phyloP scores from a whole-genome alignment of 1,140 invertebrate species.

The Melanaphis sacchari region DNA sequence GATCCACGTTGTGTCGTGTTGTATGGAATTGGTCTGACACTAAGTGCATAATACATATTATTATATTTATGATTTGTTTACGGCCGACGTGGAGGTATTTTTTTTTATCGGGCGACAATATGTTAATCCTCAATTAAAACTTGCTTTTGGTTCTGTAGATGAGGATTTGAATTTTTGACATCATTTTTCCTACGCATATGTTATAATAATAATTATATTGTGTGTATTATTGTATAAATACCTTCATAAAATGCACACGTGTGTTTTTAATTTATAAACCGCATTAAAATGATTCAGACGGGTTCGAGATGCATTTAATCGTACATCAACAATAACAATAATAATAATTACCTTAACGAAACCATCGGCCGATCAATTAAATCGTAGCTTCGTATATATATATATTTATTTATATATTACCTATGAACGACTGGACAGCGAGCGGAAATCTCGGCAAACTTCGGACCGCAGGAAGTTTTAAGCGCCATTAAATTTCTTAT shows the following conservation, averaged over 20 bases:
- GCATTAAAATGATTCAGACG: neutral
- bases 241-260: neutral
- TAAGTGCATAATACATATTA: neutral
- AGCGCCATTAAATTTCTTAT: slow-evolving; percentile 32
- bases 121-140: neutral
- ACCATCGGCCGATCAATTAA: neutral
- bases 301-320: slow-evolving; percentile 17
- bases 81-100: neutral
- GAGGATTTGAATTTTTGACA: neutral
- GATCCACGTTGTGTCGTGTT: neutral
- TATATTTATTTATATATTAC: no score
- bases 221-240: neutral
- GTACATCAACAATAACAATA: neutral
- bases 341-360: slow-evolving; percentile 7
- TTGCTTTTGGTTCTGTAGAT: neutral
- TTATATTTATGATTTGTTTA: neutral
- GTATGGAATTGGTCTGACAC: neutral
- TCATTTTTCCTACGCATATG: neutral
- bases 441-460: neutral
- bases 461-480: neutral
- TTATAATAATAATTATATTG: neutral
- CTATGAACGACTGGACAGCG: neutral
- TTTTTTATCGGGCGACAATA: neutral
- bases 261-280: neutral
- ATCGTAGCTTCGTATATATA: neutral